These are phyloP conservation scores for Gallirallus australis DNA, from an alignment of 2,797 vertebrate genomes.

Conservation along the genomic window DNA sequence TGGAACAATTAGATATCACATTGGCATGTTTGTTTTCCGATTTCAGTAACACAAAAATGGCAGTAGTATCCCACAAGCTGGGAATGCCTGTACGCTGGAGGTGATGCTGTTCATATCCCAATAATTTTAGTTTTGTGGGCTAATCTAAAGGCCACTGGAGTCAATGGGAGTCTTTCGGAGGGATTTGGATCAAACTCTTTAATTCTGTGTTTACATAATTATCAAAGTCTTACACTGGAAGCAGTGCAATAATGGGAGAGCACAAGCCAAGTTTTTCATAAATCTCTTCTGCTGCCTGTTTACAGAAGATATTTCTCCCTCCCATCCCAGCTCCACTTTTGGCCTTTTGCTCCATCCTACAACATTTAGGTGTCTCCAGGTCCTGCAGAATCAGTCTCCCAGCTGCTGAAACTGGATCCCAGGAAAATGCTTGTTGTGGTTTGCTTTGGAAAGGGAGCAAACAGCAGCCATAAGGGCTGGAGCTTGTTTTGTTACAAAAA, in stretches of 20 bases:
- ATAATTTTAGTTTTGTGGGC: background rate
- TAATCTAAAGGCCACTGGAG: conserved; percentile 30
- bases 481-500: conserved; percentile 56
- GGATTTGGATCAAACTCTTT: conserved; percentile 40
- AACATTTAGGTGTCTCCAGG: background rate
- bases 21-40: background rate
- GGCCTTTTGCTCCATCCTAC: background rate
- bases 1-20: background rate
- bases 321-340: background rate
- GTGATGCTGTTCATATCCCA: background rate
- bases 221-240: background rate
- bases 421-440: conserved; percentile 41
- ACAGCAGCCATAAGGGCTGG: conserved; percentile 22
- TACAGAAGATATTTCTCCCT: background rate
- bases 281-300: background rate
- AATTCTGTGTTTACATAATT: background rate
- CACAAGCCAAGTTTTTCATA: background rate
- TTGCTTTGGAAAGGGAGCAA: conserved; percentile 62
- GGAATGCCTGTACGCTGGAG: background rate
- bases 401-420: conserved; percentile 51
- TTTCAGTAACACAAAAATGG: background rate
- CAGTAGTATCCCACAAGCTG: background rate
- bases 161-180: conserved; percentile 40
- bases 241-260: background rate
- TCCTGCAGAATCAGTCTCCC: conserved; percentile 46